phyloP scores from a whole-genome alignment of 2,888 invertebrate species.

The Aquatica leii region DNA sequence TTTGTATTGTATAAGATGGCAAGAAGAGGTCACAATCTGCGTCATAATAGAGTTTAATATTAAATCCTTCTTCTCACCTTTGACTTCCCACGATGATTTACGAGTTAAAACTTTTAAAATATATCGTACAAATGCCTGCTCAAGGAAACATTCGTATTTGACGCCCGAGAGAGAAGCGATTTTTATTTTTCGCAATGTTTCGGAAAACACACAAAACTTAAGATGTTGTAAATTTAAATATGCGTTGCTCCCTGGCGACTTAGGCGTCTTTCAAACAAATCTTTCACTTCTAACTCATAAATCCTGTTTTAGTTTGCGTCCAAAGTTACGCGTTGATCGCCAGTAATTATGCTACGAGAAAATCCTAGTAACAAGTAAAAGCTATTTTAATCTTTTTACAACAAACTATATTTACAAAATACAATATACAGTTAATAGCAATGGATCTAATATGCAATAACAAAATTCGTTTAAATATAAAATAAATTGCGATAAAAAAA shows the following conservation, averaged over 20 bases:
- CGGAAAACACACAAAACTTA: slow-evolving; percentile 40
- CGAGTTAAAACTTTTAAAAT: slow-evolving; percentile 53
- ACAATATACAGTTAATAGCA: too few relatives aligned
- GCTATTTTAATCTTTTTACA: too few relatives aligned
- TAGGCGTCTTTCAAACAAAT: slow-evolving; percentile 33
- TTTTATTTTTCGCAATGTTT: slow-evolving; percentile 40
- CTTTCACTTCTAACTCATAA: slow-evolving; percentile 39
- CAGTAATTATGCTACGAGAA: too few relatives aligned
- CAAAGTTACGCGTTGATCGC: slow-evolving; percentile 40
- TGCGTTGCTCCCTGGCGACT: slow-evolving; percentile 36
- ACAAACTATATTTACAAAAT: too few relatives aligned
- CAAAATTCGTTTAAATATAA: too few relatives aligned
- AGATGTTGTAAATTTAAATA: slow-evolving; percentile 44
- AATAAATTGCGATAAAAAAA: too few relatives aligned
- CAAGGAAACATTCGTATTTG: slow-evolving; percentile 46
- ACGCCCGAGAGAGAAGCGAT: slow-evolving; percentile 42
- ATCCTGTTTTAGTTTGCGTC: slow-evolving; percentile 35
- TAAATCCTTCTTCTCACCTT: slow-evolving; percentile 55
- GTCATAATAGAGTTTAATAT: slow-evolving; percentile 55
- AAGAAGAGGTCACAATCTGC: slow-evolving; percentile 38
- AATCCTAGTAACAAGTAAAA: too few relatives aligned
- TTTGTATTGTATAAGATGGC: slow-evolving; percentile 29
- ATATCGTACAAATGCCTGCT: slow-evolving; percentile 44
- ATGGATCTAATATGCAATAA: too few relatives aligned
- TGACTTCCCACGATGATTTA: slow-evolving; percentile 57